Evolutionary conservation across 2,888 invertebrate genomes (phyloP), one percentile per base, ranked within the genome.

Genomic region (Prosopocoilus inquinatus): DNA sequence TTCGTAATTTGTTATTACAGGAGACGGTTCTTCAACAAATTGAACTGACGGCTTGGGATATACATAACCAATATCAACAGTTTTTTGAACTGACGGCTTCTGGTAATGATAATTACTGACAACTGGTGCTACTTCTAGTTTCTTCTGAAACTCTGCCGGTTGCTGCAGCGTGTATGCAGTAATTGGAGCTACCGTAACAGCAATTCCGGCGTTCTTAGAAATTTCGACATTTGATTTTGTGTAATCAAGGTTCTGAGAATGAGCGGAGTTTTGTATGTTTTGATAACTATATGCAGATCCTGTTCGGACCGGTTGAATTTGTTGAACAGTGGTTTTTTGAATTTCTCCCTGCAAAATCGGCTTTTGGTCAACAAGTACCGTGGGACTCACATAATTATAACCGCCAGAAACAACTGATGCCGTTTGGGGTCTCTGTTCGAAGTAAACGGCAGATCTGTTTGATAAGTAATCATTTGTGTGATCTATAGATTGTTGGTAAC

Each of bases 21-120:
- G 20, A 1, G 75, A 67, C 16, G 75, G 74, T 57, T 67, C 68
- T 63, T 78, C 77, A 34, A 72, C 74, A 46, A 78, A 79, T 59
- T 68, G 64, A 7, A 67, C 60, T 3, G 47, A 12, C 2, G 68
- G 67, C 61, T 67, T 69, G 7, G 67, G 64, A 46, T 72, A 70
- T 35, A 63, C 59, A 41, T 72, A 69, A 45, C 68, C 48, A 48
- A 34, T 48, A 46, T 20, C 53, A 36, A 52, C 20, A 39, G 28
- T 38, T 52, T 54, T 9, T 50, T 39, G 15, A 44, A 51, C 3
- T 47, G 59, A 11, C 48, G 57, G 47, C 34, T 68, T 68, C 33
- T 77, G 75, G 9, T 77, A 70, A 35, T 76, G 73, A 35, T 76
- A 32, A 70, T 55, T 56, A 69, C 73, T 72, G n/a, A 70, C 55